A percentile compares a stretch with the other conserved stretches of the same genome.
Evolutionary conservation across 2,113 vertebrate species (phyloP).

Genomic region (Pimephales promelas): DNA sequence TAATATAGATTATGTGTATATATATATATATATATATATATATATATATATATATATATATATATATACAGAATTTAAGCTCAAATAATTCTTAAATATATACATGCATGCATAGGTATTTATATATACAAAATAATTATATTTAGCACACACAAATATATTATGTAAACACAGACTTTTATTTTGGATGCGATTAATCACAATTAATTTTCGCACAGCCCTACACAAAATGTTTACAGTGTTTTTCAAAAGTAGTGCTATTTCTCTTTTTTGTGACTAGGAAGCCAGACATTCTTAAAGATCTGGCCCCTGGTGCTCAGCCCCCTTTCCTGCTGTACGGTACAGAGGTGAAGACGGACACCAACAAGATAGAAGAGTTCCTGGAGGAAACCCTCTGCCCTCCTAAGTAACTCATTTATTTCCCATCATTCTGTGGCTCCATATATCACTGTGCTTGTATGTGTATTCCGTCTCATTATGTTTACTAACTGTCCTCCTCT

Average conservation of each 20-base stretch:
- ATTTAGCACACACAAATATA: too few species aligned
- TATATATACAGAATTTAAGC: too few species aligned
- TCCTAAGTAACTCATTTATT: slow-evolving; percentile 76
- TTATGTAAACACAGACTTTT: too few species aligned
- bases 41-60: too few species aligned
- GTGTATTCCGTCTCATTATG: background rate
- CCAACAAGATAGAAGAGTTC: slow-evolving; percentile 94
- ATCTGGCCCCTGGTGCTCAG: slow-evolving; percentile 87
- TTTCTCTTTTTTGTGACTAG: slow-evolving; percentile 63
- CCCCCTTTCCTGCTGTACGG: slow-evolving; percentile 87
- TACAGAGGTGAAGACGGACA: slow-evolving; percentile 88
- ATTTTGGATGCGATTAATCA: too few species aligned
- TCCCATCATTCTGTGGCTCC: background rate
- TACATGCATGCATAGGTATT: too few species aligned
- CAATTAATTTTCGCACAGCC: too few species aligned
- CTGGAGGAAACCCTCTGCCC: slow-evolving; percentile 86
- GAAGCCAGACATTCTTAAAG: slow-evolving; percentile 85
- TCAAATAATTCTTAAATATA: too few species aligned
- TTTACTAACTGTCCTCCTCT: background rate
- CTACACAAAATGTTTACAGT: too few species aligned
- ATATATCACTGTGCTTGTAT: background rate
- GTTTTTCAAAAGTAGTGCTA: background rate
- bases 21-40: too few species aligned
- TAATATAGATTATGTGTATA: too few species aligned
- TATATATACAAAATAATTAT: too few species aligned